phyloP scores from a whole-genome alignment of 2,888 invertebrate genomes.

The Mesoligia furuncula region DNA sequence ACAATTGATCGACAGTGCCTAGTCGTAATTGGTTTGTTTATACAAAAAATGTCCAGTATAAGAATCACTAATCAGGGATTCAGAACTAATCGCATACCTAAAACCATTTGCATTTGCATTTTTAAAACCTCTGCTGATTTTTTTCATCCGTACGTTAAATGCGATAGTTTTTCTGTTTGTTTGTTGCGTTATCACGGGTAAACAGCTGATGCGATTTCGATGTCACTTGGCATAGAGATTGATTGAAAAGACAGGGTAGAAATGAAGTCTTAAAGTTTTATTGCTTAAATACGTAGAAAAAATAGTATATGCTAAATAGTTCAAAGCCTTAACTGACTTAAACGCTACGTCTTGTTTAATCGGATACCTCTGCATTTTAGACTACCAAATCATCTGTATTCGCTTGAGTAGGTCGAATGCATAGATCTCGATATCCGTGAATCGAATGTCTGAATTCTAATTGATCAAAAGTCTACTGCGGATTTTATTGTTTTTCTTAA shows the following conservation, averaged over 20 bases:
- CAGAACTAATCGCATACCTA: background rate
- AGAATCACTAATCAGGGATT: constrained; percentile 3
- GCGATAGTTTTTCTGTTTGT: background rate
- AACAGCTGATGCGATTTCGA: background rate
- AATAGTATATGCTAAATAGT: no score
- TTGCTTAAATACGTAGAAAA: background rate
- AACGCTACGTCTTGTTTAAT: background rate
- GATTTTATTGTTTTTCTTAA: background rate
- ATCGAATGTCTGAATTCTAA: constrained; percentile 1
- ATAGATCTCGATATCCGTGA: no score
- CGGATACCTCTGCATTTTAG: background rate
- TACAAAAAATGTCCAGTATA: background rate
- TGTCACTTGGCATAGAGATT: background rate
- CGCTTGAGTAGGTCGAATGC: background rate
- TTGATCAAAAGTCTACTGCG: background rate
- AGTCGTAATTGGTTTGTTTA: constrained; percentile 15
- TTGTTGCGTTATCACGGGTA: background rate
- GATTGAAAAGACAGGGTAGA: background rate
- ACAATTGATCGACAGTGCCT: constrained; percentile 7
- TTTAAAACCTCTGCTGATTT: background rate
- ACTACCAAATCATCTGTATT: constrained; percentile 5
- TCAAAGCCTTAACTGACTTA: background rate
- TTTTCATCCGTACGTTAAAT: background rate
- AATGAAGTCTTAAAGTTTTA: background rate
- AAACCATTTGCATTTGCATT: no score